Percentiles rank a stretch among this genome's conserved stretches.
These are phyloP conservation scores for Plebejus anna DNA, from an alignment of 2,888 invertebrate genomes.

Conservation along the genomic window DNA sequence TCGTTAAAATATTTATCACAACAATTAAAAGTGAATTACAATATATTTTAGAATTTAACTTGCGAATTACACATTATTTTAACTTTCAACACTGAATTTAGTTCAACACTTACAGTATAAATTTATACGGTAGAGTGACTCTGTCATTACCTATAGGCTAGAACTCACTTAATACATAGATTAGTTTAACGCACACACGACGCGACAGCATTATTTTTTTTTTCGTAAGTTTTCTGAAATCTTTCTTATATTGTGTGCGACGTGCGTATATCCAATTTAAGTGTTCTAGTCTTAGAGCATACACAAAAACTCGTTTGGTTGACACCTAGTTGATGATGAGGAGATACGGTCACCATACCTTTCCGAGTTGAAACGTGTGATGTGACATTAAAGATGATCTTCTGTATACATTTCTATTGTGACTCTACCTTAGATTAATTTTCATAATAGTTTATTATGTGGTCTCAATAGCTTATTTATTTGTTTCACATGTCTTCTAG, in stretches of 20 bases:
- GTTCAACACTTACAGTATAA: no score
- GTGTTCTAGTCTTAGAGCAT: no score
- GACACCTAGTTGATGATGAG: background rate
- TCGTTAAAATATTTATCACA: background rate
- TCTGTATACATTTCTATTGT: background rate
- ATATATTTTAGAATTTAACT: background rate
- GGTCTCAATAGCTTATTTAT: constrained; percentile 60
- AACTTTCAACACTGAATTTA: background rate
- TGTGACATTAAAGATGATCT: background rate
- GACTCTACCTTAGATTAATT: constrained; percentile 22
- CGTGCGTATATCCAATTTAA: no score
- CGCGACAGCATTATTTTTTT: no score
- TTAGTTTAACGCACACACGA: no score
- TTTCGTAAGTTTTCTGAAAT: no score
- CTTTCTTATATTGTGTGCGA: no score
- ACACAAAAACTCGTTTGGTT: no score
- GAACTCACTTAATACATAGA: no score
- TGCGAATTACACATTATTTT: background rate
- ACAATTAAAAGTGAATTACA: background rate
- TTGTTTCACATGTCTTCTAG: constrained; percentile 59
- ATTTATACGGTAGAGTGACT: no score
- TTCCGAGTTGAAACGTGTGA: background rate
- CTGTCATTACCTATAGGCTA: no score
- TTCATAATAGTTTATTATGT: constrained; percentile 60
- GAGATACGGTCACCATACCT: background rate